Conservation (phyloP, 1,140 invertebrate species). For the Hyles vespertilio region DNA sequence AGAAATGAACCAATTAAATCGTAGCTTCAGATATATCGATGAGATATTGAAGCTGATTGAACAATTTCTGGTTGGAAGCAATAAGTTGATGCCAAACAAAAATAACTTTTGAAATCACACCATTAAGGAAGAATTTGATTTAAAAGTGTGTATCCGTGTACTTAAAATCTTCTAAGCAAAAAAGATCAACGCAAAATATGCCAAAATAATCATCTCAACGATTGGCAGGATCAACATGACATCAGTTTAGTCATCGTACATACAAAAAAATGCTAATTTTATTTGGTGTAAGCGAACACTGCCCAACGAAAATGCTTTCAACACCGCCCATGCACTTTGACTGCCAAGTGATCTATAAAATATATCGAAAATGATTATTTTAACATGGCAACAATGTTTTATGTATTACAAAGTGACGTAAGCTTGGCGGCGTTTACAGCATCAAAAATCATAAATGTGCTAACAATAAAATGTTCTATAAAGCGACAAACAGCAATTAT, state of each 20-base stretch:
- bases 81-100: no score
- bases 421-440: neutral
- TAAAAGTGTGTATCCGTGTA: no score
- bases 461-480: slow-evolving; percentile 45
- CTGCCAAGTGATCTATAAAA: neutral
- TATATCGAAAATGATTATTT: neutral
- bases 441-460: slow-evolving; percentile 24
- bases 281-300: slow-evolving; percentile 49
- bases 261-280: slow-evolving; percentile 42
- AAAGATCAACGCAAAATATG: slow-evolving; percentile 56
- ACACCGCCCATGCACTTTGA: slow-evolving; percentile 16
- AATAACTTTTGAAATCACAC: no score
- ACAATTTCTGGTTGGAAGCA: no score
- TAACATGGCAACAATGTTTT: neutral
- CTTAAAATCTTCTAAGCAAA: slow-evolving; percentile 17
- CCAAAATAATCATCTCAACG: slow-evolving; percentile 31
- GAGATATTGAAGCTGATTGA: no score
- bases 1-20: neutral
- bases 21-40: neutral
- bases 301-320: slow-evolving; percentile 21
- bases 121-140: no score
- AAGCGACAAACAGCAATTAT: slow-evolving; percentile 41
- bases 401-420: neutral
- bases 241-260: slow-evolving; percentile 1
- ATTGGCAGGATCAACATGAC: slow-evolving; percentile 39